phyloP scores from a whole-genome alignment of 2,888 invertebrate species.

The Troilus luridus region DNA sequence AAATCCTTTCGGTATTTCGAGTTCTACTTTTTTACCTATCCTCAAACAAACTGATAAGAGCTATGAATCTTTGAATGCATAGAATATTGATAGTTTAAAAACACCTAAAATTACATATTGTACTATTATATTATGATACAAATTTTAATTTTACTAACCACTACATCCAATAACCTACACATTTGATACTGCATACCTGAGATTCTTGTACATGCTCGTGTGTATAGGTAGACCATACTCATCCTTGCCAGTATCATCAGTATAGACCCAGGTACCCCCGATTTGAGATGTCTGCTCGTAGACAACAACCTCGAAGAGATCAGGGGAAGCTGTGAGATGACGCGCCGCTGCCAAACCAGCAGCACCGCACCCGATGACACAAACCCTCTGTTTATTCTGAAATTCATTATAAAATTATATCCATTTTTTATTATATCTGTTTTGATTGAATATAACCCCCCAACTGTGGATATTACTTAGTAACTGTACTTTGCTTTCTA shows the following conservation, averaged over 20 bases:
- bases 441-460: too few species aligned
- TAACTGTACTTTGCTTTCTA: too few species aligned
- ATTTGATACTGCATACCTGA: constrained; percentile 70
- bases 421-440: not conserved
- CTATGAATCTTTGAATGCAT: too few species aligned
- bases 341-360: constrained; percentile 62
- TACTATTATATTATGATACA: not conserved
- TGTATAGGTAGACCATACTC: constrained; percentile 79
- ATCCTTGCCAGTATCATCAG: constrained; percentile 76
- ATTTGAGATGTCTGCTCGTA: constrained; percentile 79
- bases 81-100: too few species aligned
- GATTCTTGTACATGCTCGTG: constrained; percentile 85
- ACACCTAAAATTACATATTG: too few species aligned
- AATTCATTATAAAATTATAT: not conserved
- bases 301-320: constrained; percentile 73
- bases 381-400: constrained; percentile 57
- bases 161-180: not conserved
- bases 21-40: too few species aligned
- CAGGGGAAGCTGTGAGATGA: constrained; percentile 67
- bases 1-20: too few species aligned
- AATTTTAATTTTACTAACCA: not conserved
- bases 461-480: too few species aligned
- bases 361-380: constrained; percentile 63
- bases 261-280: constrained; percentile 88
- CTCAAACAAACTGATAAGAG: too few species aligned